phyloP scores from a whole-genome alignment of 1,140 invertebrate species.

The Akabosia matsudoensis region DNA sequence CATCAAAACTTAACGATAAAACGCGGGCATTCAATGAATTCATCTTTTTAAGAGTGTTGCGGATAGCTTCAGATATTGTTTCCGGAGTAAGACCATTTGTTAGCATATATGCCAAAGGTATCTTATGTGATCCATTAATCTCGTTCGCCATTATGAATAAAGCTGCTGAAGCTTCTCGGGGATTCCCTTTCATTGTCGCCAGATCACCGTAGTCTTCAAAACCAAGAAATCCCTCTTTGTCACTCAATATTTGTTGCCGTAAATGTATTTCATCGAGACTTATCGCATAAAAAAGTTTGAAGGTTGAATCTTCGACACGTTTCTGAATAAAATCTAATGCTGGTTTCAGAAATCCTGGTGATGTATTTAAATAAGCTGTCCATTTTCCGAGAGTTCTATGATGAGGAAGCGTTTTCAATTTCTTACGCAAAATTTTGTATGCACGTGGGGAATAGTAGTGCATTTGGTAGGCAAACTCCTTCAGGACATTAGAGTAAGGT shows the following conservation, averaged over 20 bases:
- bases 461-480: not conserved
- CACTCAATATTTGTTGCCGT: not conserved
- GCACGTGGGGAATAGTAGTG: not conserved
- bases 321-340: not conserved
- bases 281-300: not conserved
- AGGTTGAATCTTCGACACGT: not conserved
- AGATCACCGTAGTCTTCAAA: slow-evolving; percentile 21
- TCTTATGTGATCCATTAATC: slow-evolving; percentile 1
- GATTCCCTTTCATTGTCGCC: not conserved
- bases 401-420: not conserved
- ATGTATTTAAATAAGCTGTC: not conserved
- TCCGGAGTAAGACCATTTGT: not conserved
- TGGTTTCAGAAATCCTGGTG: not conserved
- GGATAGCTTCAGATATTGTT: not conserved
- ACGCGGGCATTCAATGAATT: not conserved
- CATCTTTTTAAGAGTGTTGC: not conserved
- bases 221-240: not conserved
- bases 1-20: slow-evolving; percentile 37
- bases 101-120: slow-evolving; percentile 17
- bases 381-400: not conserved
- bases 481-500: not conserved
- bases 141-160: slow-evolving; percentile 18
- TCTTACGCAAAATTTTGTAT: not conserved
- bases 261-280: slow-evolving; percentile 17
- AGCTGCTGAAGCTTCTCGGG: not conserved